A percentile compares a stretch with the other conserved stretches of the same genome.
phyloP scores from a whole-genome alignment of 2,888 invertebrate genomes.

The Eudasyphora cyanicolor region DNA sequence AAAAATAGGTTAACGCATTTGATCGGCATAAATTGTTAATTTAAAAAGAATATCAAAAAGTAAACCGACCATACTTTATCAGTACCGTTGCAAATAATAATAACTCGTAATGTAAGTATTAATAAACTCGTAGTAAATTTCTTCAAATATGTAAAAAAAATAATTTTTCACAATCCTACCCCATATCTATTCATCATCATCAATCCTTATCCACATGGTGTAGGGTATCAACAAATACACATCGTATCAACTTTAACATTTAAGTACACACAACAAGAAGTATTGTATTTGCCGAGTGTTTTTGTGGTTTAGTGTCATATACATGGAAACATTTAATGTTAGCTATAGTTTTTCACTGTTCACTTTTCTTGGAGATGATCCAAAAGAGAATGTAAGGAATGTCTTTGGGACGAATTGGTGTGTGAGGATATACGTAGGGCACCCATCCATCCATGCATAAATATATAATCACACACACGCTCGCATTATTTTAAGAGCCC shows the following conservation, averaged over 20 bases:
- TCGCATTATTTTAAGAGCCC: background rate
- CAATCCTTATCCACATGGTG: background rate
- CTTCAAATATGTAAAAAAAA: too few species aligned
- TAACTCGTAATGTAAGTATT: too few species aligned
- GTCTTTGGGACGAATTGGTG: conserved; percentile 4
- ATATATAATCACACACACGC: background rate
- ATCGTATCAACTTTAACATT: background rate
- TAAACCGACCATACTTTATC: too few species aligned
- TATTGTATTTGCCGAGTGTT: conserved; percentile 22
- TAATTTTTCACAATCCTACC: too few species aligned
- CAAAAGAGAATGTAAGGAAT: conserved; percentile 25
- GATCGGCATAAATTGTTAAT: too few species aligned
- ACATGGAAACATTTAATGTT: conserved; percentile 23
- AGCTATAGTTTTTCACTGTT: conserved; percentile 11
- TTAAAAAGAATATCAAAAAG: too few species aligned
- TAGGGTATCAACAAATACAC: background rate
- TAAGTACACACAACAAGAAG: conserved; percentile 33
- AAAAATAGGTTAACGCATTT: too few species aligned
- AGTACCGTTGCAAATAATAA: too few species aligned
- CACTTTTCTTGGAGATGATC: conserved; percentile 33
- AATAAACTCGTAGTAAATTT: too few species aligned
- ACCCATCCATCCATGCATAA: too few species aligned
- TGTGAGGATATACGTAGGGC: background rate
- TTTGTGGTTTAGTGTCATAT: conserved; percentile 18
- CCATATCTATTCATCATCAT: too few species aligned